Conservation (phyloP, 2,113 vertebrate genomes). For the Sciurus niger region DNA sequence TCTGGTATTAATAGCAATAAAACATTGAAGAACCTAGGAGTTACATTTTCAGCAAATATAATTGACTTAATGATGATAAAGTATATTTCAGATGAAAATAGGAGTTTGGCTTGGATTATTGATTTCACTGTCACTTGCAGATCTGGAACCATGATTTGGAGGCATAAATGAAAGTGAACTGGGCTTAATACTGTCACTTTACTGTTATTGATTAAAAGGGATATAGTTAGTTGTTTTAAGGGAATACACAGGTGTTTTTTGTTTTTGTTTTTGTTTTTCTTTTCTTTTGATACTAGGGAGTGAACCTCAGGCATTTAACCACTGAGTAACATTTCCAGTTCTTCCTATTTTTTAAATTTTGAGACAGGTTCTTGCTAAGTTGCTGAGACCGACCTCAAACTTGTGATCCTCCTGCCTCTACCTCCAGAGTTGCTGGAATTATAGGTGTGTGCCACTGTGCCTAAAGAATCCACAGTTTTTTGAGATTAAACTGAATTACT, state of each 20-base stretch:
- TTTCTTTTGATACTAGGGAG: too few relatives aligned
- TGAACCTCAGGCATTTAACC: too few relatives aligned
- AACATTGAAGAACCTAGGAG: not conserved
- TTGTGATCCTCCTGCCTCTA: too few relatives aligned
- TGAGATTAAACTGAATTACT: constrained; percentile 34
- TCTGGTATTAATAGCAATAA: not conserved
- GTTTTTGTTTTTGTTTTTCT: too few relatives aligned
- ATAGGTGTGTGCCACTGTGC: too few relatives aligned
- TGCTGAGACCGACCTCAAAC: too few relatives aligned
- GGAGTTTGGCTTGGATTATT: not conserved
- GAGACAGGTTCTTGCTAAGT: too few relatives aligned
- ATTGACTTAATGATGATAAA: constrained; percentile 62
- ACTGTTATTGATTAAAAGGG: not conserved
- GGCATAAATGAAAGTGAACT: not conserved
- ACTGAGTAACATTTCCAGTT: too few relatives aligned
- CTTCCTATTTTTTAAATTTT: too few relatives aligned
- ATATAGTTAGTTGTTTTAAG: not conserved
- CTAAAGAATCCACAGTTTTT: not conserved
- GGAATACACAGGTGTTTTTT: not conserved
- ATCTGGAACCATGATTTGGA: constrained; percentile 3
- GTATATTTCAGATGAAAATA: constrained; percentile 44
- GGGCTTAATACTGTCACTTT: constrained; percentile 18
- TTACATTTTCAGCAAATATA: not conserved
- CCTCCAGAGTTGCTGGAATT: too few relatives aligned
- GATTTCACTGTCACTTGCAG: not conserved